phyloP scores from a whole-genome alignment of 2,797 vertebrate species.

The Galaxias olidus region DNA sequence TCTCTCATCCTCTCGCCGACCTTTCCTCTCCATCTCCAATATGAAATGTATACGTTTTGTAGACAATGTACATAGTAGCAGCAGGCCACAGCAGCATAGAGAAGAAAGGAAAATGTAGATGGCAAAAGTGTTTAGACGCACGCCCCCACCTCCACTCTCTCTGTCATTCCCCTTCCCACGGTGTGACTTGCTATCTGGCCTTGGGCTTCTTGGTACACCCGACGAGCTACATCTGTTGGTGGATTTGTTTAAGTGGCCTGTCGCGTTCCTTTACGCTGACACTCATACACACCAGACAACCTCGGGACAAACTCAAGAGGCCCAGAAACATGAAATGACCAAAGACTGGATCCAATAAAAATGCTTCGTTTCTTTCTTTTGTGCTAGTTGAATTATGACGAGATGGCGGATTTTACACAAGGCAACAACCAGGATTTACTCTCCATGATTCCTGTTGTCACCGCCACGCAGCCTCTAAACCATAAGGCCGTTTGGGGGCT shows the following conservation, averaged over 20 bases:
- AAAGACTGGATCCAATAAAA: constrained; percentile 31
- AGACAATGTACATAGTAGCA: no score
- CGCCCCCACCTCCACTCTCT: no score
- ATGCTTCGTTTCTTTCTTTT: constrained; percentile 14
- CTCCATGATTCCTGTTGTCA: constrained; percentile 35
- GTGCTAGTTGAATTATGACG: constrained; percentile 32
- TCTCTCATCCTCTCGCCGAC: no score
- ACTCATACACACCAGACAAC: constrained; percentile 32
- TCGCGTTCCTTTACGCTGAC: constrained; percentile 20
- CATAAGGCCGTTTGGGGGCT: constrained; percentile 21
- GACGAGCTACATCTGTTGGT: constrained; percentile 46
- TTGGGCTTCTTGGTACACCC: constrained; percentile 8
- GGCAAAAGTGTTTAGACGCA: no score
- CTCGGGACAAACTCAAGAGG: constrained; percentile 30
- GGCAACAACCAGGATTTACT: constrained; percentile 22
- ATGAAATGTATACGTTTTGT: no score
- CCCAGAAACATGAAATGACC: constrained; percentile 38
- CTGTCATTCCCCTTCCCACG: constrained; percentile 22
- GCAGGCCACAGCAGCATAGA: no score
- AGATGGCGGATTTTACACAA: constrained; percentile 35
- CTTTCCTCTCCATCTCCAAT: no score
- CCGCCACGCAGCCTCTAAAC: constrained; percentile 21
- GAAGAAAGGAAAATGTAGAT: no score
- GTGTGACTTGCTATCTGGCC: constrained; percentile 42
- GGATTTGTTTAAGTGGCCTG: constrained; percentile 50